phyloP scores from a whole-genome alignment of 2,888 invertebrate genomes.

The Mimumesa dahlbomi region DNA sequence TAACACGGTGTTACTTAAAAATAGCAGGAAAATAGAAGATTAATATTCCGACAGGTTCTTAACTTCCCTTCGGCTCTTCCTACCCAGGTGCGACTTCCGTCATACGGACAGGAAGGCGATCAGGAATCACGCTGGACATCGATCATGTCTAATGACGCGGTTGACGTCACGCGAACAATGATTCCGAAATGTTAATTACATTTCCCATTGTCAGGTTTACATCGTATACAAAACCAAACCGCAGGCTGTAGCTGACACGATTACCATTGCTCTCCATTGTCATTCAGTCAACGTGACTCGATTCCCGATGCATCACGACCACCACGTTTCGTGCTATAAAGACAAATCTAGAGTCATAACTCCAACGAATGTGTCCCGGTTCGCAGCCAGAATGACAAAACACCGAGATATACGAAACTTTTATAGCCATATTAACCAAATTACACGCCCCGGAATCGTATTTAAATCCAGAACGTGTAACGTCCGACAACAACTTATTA shows the following conservation, averaged over 20 bases:
- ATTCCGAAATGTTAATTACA: no score
- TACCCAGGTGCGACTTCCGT: slow-evolving; percentile 54
- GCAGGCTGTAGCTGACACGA: no score
- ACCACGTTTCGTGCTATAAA: slow-evolving; percentile 9
- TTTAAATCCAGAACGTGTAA: no score
- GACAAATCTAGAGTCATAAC: slow-evolving; percentile 33
- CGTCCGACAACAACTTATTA: no score
- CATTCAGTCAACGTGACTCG: slow-evolving; percentile 22
- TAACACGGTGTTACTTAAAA: not conserved
- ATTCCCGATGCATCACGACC: slow-evolving; percentile 29
- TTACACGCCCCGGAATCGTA: no score
- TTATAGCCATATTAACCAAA: no score
- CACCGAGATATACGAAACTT: slow-evolving; percentile 1
- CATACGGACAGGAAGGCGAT: slow-evolving; percentile 39
- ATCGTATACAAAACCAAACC: no score
- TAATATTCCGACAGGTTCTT: slow-evolving; percentile 46
- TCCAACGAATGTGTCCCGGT: slow-evolving; percentile 18
- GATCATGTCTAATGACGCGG: no score
- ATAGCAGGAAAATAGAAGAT: slow-evolving; percentile 4
- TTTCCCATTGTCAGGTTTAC: no score
- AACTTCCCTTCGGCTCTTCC: slow-evolving; percentile 39
- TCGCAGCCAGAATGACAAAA: slow-evolving; percentile 23
- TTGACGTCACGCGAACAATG: no score
- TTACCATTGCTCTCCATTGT: slow-evolving; percentile 30
- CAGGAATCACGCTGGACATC: not conserved